Base-by-base conservation (phyloP, 2,888 invertebrate genomes). In the Vannuccia rotundouncinata region DNA sequence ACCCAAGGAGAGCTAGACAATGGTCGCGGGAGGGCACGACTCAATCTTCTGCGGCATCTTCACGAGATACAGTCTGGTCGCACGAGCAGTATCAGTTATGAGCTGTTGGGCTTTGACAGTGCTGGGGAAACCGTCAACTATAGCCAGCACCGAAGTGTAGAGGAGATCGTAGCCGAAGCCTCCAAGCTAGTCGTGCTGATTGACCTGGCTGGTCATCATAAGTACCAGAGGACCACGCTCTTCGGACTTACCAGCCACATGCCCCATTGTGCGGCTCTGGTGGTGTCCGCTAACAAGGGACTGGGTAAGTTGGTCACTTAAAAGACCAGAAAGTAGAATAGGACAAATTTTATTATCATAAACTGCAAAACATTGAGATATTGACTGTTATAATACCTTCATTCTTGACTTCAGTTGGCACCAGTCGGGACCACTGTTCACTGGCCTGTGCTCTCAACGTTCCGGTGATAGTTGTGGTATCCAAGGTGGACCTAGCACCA, bases 1-100 rank as follows among this genome's bases (percentile, higher is more conserved):
- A 97, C 97, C 0, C 95, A 97, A 89, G 96, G 97, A 29, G 94
- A 94, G 87, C 89, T 95, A 81, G 98, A 99, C 88, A 97, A 98
- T 89, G 98, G 98, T 0, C 90, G 94, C 81, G 97, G 99, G 1
- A 91, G 94, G 85, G 95, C 98, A 0, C 91, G 99, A 0, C 90
- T 98, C 5, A 98, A 97, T 89, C 93, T 99, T 92, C 95, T 99
- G 88, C 87, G 91, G 25, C 91, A 98, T 84, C 90, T 95, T 83
- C 99, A 99, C 88, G 99, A 99, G 88, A 94, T 99, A 80, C 92
- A 93, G 87, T 92, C 93, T 22, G 97, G 97, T 0, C 90, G 95
- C 82, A 98, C 97, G 0, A 95, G 95, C 0, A 95, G 95, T 1
- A 93, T 97, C 85, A 95, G 95, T 83, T 95, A 95, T 86, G 96